Base-by-base conservation (phyloP, 2,888 invertebrate genomes). In the Tenthredo livida region DNA sequence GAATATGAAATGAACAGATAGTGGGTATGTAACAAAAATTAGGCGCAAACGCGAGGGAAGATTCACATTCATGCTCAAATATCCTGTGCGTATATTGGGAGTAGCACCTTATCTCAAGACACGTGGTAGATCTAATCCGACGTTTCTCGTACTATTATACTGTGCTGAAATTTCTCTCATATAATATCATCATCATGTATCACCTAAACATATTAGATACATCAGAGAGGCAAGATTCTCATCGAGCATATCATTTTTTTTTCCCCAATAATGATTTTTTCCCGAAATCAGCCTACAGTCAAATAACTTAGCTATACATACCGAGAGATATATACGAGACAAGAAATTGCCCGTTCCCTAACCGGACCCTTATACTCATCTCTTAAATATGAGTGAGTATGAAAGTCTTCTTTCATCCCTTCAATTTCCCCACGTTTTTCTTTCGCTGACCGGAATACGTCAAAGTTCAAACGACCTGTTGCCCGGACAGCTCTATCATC, bases 191-290 rank as follows among this genome's bases (percentile, higher is more conserved):
- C 7, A 25, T 9, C 21, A 54, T 75, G 1, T 75, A 75, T 75
- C 50, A 75, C 43, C 10, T 50, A 33, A 15, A 25, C 15, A 25
- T 15, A 29, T 77, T 29, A 29, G 1, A 47, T 2, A 77, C 50
- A 43, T 77, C 75, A 54, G 77, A 77, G 77, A 77, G 77, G 77
- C 54, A 54, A 47, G 17, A 77, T 77, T 77, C 77, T 54, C 2
- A 3, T 25, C 9, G 21, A 25, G 61, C 2, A 12, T 25, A 25
- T 67, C 5, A 33, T 1, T 33, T 67, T 6, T 33, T 33, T 4
- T 17, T 0, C 15, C 29, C 15, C 29, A 10, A 29, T 15, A 25
- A 67, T 67, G 15, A 21, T 17, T 67, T 67, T 33, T 15, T 33
- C 33, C 17, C 15, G 3, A 12, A 33, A 67, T 29, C 33, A 67